phyloP scores from a whole-genome alignment of 1,140 invertebrate genomes.

The Leucophenga varia region DNA sequence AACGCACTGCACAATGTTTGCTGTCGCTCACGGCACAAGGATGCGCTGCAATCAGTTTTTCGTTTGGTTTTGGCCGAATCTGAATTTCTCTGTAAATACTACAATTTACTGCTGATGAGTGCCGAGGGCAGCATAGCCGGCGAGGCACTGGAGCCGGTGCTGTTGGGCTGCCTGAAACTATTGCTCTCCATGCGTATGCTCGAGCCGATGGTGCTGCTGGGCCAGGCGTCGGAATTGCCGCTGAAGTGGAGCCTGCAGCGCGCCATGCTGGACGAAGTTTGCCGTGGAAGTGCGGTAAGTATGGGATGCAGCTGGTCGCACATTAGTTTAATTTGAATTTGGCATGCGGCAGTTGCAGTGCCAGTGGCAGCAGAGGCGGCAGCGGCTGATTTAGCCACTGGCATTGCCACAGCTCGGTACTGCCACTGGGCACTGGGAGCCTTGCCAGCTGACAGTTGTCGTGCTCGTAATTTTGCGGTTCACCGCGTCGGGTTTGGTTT shows the following conservation, averaged over 20 bases:
- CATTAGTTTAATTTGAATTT: slow-evolving; percentile 50
- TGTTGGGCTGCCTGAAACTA: slow-evolving; percentile 36
- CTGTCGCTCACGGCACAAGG: slow-evolving; percentile 47
- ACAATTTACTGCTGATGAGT: slow-evolving; percentile 44
- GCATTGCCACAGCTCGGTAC: too few relatives aligned
- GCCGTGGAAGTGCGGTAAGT: slow-evolving; percentile 31
- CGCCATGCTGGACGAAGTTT: slow-evolving; percentile 35
- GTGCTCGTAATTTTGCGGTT: slow-evolving; percentile 49
- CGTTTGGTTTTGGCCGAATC: slow-evolving; percentile 49
- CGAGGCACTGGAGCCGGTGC: slow-evolving; percentile 22
- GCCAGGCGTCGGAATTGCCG: slow-evolving; percentile 32
- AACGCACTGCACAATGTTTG: slow-evolving; percentile 45
- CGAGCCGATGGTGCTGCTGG: slow-evolving; percentile 34
- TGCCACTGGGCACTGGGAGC: slow-evolving; percentile 16
- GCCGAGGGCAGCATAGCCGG: slow-evolving; percentile 3
- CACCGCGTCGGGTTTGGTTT: slow-evolving; percentile 32
- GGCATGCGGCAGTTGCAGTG: too few relatives aligned
- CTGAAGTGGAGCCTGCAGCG: slow-evolving; percentile 33
- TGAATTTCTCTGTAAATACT: slow-evolving; percentile 50
- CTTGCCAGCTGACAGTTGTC: slow-evolving; percentile 35
- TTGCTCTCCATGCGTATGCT: slow-evolving; percentile 39
- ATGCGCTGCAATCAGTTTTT: slow-evolving; percentile 49
- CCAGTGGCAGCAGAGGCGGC: too few relatives aligned
- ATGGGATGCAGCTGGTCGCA: slow-evolving; percentile 11
- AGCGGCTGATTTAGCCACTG: too few relatives aligned